Base-by-base conservation (phyloP, 2,888 invertebrate genomes). In the Epinotia demarniana region DNA sequence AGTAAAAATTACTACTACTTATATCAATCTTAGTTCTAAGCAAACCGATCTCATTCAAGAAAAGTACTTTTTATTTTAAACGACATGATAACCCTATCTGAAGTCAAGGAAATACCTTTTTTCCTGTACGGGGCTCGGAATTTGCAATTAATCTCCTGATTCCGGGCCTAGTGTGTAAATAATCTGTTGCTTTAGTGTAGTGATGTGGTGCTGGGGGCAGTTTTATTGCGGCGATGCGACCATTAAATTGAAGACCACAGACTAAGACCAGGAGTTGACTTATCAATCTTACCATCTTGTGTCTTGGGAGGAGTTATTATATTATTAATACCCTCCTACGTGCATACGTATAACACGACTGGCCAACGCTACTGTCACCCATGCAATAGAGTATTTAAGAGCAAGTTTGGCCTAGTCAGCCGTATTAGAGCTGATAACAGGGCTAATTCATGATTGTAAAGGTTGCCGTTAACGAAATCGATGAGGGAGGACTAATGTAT, bases 91-190 rank as follows among this genome's bases (percentile, higher is more conserved):
- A 68, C 76, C 76, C 71, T 68, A 68, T 27, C 19, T 60, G 39
- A 55, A 62, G 58, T 67, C 60, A 70, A 80, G 77, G 80, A 85
- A 86, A 85, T 85, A 82, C 70, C 82, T 83, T 83, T 85, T 86
- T 84, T 83, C 82, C 82, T 79, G 81, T 80, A 80, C 78, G 80
- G 79, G 82, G 83, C 85, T 79, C 78, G 83, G 86, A 82, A 84
- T 86, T 83, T 79, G 83, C 88, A 86, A 85, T 88, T 87, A 88
- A 88, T 89, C 84, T 83, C 80, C 72, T 77, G 79, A 81, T 82
- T 80, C 82, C 82, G 80, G 82, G 78, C 82, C 58, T 71, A 82
- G 82, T 80, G 81, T 81, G 82, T 80, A 84, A 86, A 86, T 85
- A 85, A 84, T 86, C 83, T 83, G 83, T 85, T 83, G 83, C 82